Percentiles rank a stretch among this genome's conserved stretches.
Conservation (phyloP, 2,797 vertebrate genomes). For the Choloepus didactylus region DNA sequence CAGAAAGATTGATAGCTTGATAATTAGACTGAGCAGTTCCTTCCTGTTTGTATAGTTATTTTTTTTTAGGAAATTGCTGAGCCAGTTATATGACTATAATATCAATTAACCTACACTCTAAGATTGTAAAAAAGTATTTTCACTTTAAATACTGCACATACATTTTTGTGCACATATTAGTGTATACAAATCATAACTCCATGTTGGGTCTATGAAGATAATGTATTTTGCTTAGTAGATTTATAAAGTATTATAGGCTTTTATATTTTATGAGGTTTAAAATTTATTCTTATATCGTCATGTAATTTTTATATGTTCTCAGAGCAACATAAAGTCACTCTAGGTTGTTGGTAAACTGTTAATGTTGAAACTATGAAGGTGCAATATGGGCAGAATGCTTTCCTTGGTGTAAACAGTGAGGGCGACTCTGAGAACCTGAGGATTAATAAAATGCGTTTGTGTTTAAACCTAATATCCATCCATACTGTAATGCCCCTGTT, state of each 20-base stretch:
- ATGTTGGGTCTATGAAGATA: not conserved
- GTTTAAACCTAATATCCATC: not conserved
- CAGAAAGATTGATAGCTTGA: not conserved
- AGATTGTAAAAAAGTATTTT: conserved; percentile 34
- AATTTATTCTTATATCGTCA: conserved; percentile 31
- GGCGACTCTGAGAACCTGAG: not conserved
- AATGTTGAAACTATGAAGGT: not conserved
- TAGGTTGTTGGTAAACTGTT: conserved; percentile 26
- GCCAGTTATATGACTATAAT: not conserved
- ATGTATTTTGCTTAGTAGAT: conserved; percentile 41
- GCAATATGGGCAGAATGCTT: not conserved
- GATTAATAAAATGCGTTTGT: not conserved
- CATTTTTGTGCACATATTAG: conserved; percentile 8
- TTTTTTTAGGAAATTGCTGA: conserved; percentile 30
- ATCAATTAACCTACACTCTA: conserved; percentile 34
- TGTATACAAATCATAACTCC: not conserved
- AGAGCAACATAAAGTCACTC: not conserved
- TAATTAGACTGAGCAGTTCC: not conserved
- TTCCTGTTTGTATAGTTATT: not conserved
- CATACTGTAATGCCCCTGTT: not conserved
- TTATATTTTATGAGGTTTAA: conserved; percentile 5
- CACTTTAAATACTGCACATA: not conserved
- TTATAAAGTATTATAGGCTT: not conserved
- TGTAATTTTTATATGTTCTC: conserved; percentile 21
- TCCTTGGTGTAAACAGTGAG: not conserved